Evolutionary conservation across 2,888 invertebrate genomes (phyloP), one percentile per base, ranked within the genome.

Genomic region (Amorpha juglandis): DNA sequence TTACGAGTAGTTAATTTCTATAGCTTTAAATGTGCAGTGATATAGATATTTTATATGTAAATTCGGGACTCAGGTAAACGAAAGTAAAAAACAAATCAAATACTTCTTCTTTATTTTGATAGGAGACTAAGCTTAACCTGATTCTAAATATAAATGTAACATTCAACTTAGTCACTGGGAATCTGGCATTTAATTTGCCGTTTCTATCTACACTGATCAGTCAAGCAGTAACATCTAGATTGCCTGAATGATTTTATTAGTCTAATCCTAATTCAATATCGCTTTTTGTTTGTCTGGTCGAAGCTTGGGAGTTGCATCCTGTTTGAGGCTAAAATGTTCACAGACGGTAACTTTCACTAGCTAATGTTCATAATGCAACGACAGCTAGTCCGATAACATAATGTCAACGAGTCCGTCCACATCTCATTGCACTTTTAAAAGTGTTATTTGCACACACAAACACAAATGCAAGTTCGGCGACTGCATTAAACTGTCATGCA

Each of bases 191-290:
- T 93, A 91, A 87, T 89, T 83, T 76, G 71, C 78, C 78, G 76
- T 79, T 79, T 76, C 70, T 87, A 91, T 91, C 90, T 88, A 83
- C 82, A 77, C 81, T 86, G 90, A 90, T 91, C 92, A 91, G 78
- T 91, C 87, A 90, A 84, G 90, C 92, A 82, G 83, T 82, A 89
- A 89, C 82, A 88, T 89, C 91, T 89, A 91, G 91, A 91, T 92
- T 88, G 87, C 75, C 84, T 86, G 88, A 90, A 89, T 84, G 84
- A 87, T 88, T 91, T 87, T 86, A 90, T 88, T 87, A 82, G 84
- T 78, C 86, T 92, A 91, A 93, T 92, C 92, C 92, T 89, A 86
- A 88, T 89, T 87, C 86, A 86, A 88, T 89, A 88, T 79, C 83
- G 78, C 77, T 91, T 91, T 92, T 91, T 90, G 87, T 83, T 70